Evolutionary conservation across 2,113 vertebrate genomes (phyloP).

Genomic region (Zapornia atra): DNA sequence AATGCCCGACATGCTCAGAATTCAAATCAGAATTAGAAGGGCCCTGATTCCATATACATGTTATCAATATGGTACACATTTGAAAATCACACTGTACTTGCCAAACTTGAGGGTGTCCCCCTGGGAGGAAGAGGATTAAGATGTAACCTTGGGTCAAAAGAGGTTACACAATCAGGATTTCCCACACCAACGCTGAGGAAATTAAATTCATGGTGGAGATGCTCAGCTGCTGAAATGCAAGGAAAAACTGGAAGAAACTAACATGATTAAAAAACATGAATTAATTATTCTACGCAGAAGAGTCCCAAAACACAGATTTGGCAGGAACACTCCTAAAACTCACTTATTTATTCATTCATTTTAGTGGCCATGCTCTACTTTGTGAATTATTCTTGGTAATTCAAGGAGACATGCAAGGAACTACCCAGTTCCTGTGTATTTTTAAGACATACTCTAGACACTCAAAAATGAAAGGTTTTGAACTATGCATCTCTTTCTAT

Average conservation of each 20-base stretch:
- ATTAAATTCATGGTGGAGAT: slow-evolving; percentile 28
- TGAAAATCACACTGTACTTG: neutral
- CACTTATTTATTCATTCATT: slow-evolving; percentile 51
- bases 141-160: slow-evolving; percentile 41
- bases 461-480: neutral
- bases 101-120: neutral
- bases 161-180: slow-evolving; percentile 34
- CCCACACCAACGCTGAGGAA: neutral
- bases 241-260: slow-evolving; percentile 7
- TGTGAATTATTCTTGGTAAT: slow-evolving; percentile 40
- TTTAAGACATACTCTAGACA: neutral
- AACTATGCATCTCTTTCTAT: neutral
- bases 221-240: slow-evolving; percentile 5
- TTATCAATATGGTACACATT: slow-evolving; percentile 67
- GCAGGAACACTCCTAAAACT: neutral
- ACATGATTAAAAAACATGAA: slow-evolving; percentile 39
- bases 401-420: neutral
- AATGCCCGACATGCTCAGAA: slow-evolving; percentile 5
- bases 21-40: slow-evolving; percentile 53
- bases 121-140: slow-evolving; percentile 50
- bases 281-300: slow-evolving; percentile 14
- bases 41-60: neutral
- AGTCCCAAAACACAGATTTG: slow-evolving; percentile 28
- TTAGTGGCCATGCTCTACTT: neutral
- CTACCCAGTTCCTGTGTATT: neutral